Conservation (phyloP, 2,797 vertebrate genomes). For the Coilia nasus region DNA sequence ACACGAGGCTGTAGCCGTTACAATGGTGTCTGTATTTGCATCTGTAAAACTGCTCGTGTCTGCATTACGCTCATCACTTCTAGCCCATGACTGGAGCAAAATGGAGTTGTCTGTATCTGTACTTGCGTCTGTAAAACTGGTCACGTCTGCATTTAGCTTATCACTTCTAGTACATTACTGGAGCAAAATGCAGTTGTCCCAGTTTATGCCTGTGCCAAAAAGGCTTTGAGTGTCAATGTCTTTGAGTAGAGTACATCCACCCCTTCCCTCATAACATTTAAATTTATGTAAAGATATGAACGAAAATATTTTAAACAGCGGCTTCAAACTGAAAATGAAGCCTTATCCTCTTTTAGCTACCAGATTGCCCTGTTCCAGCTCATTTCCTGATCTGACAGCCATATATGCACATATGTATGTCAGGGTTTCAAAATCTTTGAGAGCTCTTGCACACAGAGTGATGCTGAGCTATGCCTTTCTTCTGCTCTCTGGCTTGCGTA, state of each 20-base stretch:
- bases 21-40: no score
- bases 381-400: constrained; percentile 1
- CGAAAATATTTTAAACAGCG: neutral
- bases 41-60: no score
- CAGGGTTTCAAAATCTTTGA: neutral
- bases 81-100: no score
- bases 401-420: neutral
- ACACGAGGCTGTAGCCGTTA: no score
- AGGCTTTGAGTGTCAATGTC: neutral
- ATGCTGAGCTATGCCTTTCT: neutral
- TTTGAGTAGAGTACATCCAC: neutral
- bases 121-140: no score
- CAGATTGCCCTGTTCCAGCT: neutral
- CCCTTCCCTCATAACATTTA: neutral
- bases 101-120: no score
- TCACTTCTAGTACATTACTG: neutral
- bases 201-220: neutral
- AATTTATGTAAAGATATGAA: neutral
- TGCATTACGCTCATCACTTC: no score
- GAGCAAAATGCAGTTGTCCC: neutral
- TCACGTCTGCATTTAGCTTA: neutral
- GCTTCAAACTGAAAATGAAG: neutral
- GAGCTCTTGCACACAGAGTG: neutral
- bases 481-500: neutral
- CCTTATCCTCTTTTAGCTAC: neutral